Evolutionary conservation across 92 coral and sea anemone genomes (phyloP).

Genomic region (Palythoa heliodiscus): DNA sequence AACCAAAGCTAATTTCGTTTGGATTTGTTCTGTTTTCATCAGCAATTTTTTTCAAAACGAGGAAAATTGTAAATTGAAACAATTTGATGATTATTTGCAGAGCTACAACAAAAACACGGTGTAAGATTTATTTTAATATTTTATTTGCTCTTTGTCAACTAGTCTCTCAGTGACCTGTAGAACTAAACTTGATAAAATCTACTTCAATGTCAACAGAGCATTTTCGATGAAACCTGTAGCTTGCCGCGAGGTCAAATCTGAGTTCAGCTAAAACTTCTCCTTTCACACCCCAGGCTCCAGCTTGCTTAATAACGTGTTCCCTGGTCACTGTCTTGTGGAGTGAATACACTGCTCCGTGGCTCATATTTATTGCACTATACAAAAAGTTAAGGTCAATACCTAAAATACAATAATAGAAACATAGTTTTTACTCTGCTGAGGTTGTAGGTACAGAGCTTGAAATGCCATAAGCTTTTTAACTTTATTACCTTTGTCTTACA

Average conservation of each 20-base stretch:
- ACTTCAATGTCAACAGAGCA: constrained; percentile 94
- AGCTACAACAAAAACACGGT: neutral
- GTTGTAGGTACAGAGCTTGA: too few species aligned
- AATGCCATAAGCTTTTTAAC: too few species aligned
- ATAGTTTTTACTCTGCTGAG: neutral
- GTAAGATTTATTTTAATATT: neutral
- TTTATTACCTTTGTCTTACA: too few species aligned
- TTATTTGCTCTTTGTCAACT: neutral
- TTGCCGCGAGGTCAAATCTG: constrained; percentile 82
- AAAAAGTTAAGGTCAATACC: constrained; percentile 92
- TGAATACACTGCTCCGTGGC: constrained; percentile 82
- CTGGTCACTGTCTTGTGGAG: constrained; percentile 97
- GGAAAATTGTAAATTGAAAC: too few species aligned
- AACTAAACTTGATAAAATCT: constrained; percentile 82
- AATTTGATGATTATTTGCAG: neutral
- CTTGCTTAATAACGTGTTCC: constrained; percentile 75
- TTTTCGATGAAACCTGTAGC: constrained; percentile 87
- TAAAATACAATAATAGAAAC: constrained; percentile 22
- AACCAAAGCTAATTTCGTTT: too few species aligned
- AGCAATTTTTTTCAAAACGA: too few species aligned
- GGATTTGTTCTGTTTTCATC: too few species aligned
- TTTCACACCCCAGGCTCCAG: constrained; percentile 74
- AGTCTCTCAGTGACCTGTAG: neutral
- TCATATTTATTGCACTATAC: constrained; percentile 78
- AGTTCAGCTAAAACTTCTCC: constrained; percentile 95